Base-by-base conservation (phyloP, 2,113 vertebrate genomes). In the Sorex fumeus region DNA sequence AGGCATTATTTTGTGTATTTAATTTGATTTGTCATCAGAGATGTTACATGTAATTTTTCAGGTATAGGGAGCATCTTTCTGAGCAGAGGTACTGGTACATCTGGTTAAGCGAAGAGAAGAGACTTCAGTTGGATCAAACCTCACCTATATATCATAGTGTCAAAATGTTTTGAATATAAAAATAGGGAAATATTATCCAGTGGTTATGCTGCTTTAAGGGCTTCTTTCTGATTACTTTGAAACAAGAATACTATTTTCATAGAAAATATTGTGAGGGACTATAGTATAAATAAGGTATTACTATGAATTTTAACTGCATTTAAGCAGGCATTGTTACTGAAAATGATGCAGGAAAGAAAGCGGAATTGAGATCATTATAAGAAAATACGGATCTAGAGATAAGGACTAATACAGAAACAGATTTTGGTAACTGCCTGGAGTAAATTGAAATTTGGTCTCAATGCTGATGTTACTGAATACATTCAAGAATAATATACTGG, bases 371-470 rank as follows among this genome's bases (percentile, higher is more conserved):
- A 82, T 92, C 88, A 93, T 95, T 97, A 93, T 83, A 81, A 89
- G 90, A 95, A 96, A 74, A 92, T 93, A 91, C 87, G 80, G 45
- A 95, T 94, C 81, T 84, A 64, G 80, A 95, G 92, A 95, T 96
- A 95, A 93, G 25, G 43, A 70, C 47, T 91, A 94, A 93, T 95
- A 92, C 91, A 92, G 94, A 96, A 96, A 92, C 76, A 95, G 84
- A 93, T 92, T 96, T 96, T 93, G 86, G 86, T 95, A 95, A 97
- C 92, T 93, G 84, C 94, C 74, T 92, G 50, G 72, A 92, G 91
- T 95, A 94, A 94, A 96, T 89, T 96, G 93, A 87, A 96, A 91
- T 95, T 94, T 95, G 80, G 88, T 89, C 84, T 95, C 66, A 34
- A 74, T 91, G 91, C 57, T 96, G 95, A 95, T 95, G 74, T 84